Evolutionary conservation across 2,888 invertebrate species (phyloP).

Genomic region (Oxycera nigricornis): DNA sequence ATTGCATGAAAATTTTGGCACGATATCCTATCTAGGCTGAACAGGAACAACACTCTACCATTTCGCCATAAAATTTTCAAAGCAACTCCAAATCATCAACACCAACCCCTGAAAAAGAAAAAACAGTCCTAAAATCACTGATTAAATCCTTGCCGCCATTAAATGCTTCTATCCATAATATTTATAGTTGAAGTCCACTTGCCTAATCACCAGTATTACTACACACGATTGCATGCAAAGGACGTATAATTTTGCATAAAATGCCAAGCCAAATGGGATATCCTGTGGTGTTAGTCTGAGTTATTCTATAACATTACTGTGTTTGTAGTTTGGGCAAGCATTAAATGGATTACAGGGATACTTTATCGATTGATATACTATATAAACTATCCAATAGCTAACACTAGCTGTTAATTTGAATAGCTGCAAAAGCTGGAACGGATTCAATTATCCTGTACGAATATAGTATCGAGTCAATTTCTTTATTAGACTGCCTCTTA

Average conservation of each 20-base stretch:
- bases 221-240: not conserved
- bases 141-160: too few relatives aligned
- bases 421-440: not conserved
- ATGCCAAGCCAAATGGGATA: not conserved
- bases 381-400: too few relatives aligned
- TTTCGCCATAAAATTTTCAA: not conserved
- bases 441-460: not conserved
- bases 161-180: not conserved
- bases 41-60: not conserved
- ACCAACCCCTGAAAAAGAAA: too few relatives aligned
- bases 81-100: not conserved
- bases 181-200: not conserved
- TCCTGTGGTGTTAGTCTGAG: not conserved
- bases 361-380: too few relatives aligned
- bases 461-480: too few relatives aligned
- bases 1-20: too few relatives aligned
- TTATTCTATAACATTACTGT: too few relatives aligned
- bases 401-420: too few relatives aligned
- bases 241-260: slow-evolving; percentile 2
- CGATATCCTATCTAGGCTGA: not conserved
- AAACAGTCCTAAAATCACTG: too few relatives aligned
- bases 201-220: not conserved
- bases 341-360: too few relatives aligned
- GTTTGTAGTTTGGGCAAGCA: too few relatives aligned
- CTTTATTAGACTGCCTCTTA: too few relatives aligned